Base-by-base conservation (phyloP, 2,797 vertebrate species). In the Anabas testudineus region DNA sequence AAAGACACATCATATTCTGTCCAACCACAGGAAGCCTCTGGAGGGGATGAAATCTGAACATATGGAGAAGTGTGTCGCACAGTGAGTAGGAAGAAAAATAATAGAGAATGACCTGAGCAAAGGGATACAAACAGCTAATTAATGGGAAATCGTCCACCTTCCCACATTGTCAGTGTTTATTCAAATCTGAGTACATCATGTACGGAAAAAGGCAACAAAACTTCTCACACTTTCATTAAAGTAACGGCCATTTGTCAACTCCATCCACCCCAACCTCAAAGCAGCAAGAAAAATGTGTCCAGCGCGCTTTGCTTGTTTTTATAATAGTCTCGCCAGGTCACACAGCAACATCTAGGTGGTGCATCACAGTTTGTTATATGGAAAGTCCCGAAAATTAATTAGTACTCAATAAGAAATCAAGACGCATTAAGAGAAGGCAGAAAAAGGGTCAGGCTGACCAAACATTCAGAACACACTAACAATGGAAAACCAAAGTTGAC, bases 391-490 rank as follows among this genome's bases (percentile, higher is more conserved):
- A 84, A 73, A 80, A 59, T 55, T n/a, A n/a, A n/a, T n/a, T n/a
- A n/a, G n/a, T n/a, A n/a, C n/a, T n/a, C n/a, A n/a, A n/a, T n/a
- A n/a, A n/a, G n/a, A n/a, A n/a, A n/a, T 55, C 59, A 46, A 55
- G 34, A 55, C 34, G 24, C 54, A 62, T 54, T 76, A 43, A 37
- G 45, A 80, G 70, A 60, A 78, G 70, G 62, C 47, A 42, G n/a
- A 14, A 74, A 34, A 42, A 2, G 19, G 47, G 42, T 78, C 62
- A 51, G 36, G 37, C 71, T 48, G 66, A 76, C 74, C 70, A 74
- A 89, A 87, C 48, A 78, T 82, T 80, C 86, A 90, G 72, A 71
- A 79, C 58, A 76, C 81, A 88, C 90, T 82, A 84, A 88, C 76
- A 78, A 86, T 55, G 82, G 81, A 86, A 90, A 92, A 88, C 85